phyloP scores from a whole-genome alignment of 2,113 vertebrate species.

The Crotophaga sulcirostris region DNA sequence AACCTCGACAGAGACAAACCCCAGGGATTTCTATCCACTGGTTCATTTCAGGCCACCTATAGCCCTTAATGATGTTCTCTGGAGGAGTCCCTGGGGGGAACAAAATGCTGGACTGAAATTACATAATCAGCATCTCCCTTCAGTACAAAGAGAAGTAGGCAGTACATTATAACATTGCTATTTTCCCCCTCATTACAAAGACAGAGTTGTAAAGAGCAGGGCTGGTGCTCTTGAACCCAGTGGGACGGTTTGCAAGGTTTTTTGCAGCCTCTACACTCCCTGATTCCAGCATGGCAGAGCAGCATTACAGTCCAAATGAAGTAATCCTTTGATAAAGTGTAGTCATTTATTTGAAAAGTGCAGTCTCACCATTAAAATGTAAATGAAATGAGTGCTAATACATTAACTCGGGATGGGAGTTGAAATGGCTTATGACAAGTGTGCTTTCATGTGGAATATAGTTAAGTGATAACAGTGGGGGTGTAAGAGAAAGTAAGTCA shows the following conservation, averaged over 20 bases:
- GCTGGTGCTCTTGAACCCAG: background rate
- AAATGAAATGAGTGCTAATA: constrained; percentile 74
- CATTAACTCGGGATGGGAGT: constrained; percentile 59
- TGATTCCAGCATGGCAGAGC: background rate
- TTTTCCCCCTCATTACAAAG: background rate
- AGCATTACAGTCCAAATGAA: constrained; percentile 42
- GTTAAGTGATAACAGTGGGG: constrained; percentile 54
- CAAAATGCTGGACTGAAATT: background rate
- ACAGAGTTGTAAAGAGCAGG: background rate
- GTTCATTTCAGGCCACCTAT: background rate
- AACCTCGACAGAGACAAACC: background rate
- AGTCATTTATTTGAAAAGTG: constrained; percentile 70
- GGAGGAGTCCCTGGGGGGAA: background rate
- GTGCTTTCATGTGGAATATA: constrained; percentile 70
- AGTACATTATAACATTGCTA: background rate
- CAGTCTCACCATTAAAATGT: constrained; percentile 74
- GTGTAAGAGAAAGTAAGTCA: constrained; percentile 3
- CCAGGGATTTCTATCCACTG: background rate
- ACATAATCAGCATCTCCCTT: background rate
- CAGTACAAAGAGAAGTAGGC: background rate
- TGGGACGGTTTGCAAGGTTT: background rate
- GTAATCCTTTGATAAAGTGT: constrained; percentile 72
- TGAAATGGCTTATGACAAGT: constrained; percentile 65
- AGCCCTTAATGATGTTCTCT: background rate
- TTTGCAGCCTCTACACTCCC: background rate